phyloP scores from a whole-genome alignment of 1,140 invertebrate genomes.

The Melanaphis sacchari region DNA sequence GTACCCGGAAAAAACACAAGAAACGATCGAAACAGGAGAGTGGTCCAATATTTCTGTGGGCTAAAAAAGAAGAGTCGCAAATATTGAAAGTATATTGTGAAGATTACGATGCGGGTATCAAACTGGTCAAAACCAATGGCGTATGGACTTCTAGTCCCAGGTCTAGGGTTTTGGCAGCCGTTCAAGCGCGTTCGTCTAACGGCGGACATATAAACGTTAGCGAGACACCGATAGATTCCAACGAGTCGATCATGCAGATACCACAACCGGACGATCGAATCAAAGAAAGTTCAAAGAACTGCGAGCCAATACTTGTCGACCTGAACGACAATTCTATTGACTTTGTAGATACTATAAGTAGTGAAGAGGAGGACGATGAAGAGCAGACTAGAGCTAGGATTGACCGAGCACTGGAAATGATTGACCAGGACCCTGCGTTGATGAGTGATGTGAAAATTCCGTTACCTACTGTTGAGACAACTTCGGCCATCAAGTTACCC shows the following conservation, averaged over 20 bases:
- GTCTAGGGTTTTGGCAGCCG: neutral
- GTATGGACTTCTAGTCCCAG: conserved; percentile 4
- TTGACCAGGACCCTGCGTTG: neutral
- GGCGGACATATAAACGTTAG: too few relatives aligned
- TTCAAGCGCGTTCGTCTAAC: neutral
- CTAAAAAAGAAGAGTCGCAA: conserved; percentile 76
- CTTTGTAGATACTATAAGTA: neutral
- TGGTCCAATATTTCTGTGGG: conserved; percentile 83
- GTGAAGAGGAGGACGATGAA: conserved; percentile 11
- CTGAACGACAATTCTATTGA: conserved; percentile 39
- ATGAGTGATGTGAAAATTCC: neutral
- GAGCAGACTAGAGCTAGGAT: conserved; percentile 7
- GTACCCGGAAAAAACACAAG: neutral
- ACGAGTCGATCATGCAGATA: neutral
- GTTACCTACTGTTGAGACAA: neutral
- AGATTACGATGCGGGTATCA: conserved; percentile 81
- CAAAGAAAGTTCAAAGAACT: conserved; percentile 58
- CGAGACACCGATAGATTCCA: neutral
- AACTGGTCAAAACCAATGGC: conserved; percentile 65
- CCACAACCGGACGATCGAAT: conserved; percentile 59
- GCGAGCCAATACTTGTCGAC: neutral
- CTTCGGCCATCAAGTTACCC: neutral
- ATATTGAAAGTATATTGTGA: conserved; percentile 83
- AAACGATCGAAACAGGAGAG: conserved; percentile 68
- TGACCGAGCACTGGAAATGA: neutral